These are phyloP conservation scores for Synanthedon formicaeformis DNA, from an alignment of 2,888 invertebrate species.

Conservation along the genomic window DNA sequence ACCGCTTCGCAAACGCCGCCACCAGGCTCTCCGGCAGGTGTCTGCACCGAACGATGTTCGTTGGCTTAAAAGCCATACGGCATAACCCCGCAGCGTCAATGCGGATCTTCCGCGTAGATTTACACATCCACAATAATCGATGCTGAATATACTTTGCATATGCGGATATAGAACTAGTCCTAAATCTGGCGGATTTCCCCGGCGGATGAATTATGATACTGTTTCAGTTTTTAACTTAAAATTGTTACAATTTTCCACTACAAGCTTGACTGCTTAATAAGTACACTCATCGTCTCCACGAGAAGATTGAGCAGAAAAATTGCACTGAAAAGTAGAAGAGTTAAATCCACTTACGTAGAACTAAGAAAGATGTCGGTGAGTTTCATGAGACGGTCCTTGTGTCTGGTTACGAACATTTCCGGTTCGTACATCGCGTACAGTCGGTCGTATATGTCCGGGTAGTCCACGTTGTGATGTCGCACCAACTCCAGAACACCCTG, in stretches of 20 bases:
- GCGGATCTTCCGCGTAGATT: background rate
- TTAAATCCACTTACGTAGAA: slow-evolving; percentile 79
- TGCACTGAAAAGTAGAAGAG: background rate
- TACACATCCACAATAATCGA: background rate
- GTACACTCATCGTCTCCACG: too few species aligned
- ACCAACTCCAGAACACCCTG: slow-evolving; percentile 93
- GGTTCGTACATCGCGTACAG: slow-evolving; percentile 95
- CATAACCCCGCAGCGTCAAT: background rate
- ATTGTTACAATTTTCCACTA: too few species aligned
- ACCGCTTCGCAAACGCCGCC: slow-evolving; percentile 92
- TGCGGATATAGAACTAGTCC: too few species aligned
- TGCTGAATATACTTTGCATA: too few species aligned
- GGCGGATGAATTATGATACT: too few species aligned
- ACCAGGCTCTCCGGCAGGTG: slow-evolving; percentile 92
- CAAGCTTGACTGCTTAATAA: too few species aligned
- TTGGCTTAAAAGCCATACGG: background rate
- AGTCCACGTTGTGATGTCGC: slow-evolving; percentile 91
- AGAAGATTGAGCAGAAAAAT: too few species aligned
- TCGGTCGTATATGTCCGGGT: slow-evolving; percentile 94
- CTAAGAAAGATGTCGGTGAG: slow-evolving; percentile 91
- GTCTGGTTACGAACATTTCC: slow-evolving; percentile 90
- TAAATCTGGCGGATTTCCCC: too few species aligned
- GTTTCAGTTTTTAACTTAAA: too few species aligned
- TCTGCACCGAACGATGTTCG: slow-evolving; percentile 46
- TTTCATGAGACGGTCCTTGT: slow-evolving; percentile 88